phyloP scores from a whole-genome alignment of 2,888 invertebrate genomes.

The Pedicia rivosa region DNA sequence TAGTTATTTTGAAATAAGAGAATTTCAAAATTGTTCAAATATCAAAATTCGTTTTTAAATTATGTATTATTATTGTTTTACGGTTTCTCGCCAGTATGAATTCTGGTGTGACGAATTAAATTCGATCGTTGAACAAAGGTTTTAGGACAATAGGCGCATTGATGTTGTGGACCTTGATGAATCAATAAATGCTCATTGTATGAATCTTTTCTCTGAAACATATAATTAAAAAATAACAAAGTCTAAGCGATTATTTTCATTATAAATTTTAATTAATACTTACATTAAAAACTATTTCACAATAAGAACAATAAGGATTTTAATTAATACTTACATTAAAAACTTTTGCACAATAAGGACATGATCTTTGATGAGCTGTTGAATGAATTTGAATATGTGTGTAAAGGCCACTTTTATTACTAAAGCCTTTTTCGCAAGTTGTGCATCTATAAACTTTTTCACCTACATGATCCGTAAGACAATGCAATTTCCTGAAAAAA shows the following conservation, averaged over 20 bases:
- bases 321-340: slow-evolving; percentile 29
- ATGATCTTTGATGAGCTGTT: slow-evolving; percentile 29
- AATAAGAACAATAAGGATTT: slow-evolving; percentile 19
- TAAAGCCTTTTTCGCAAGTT: slow-evolving; percentile 38
- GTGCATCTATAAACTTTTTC: slow-evolving; percentile 35
- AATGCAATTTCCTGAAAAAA: slow-evolving; percentile 31
- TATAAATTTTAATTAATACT: slow-evolving; percentile 14
- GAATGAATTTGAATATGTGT: slow-evolving; percentile 35
- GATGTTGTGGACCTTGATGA: slow-evolving; percentile 40
- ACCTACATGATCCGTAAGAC: slow-evolving; percentile 35
- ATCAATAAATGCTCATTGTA: slow-evolving; percentile 41
- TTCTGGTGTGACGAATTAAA: slow-evolving; percentile 38
- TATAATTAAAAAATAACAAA: slow-evolving; percentile 2
- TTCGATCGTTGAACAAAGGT: slow-evolving; percentile 42
- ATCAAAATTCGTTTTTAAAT: too few relatives aligned
- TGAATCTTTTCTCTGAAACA: slow-evolving; percentile 35
- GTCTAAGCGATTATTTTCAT: slow-evolving; percentile 2
- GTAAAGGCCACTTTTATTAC: slow-evolving; percentile 36
- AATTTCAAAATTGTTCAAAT: too few relatives aligned
- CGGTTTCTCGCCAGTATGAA: slow-evolving; percentile 40
- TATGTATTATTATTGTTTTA: too few relatives aligned
- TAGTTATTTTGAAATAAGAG: too few relatives aligned
- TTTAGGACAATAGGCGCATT: slow-evolving; percentile 42
- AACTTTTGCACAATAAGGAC: slow-evolving; percentile 34
- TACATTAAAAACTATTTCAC: slow-evolving; percentile 35